phyloP scores from a whole-genome alignment of 2,113 vertebrate species.

The Onychorhynchus coronatus region DNA sequence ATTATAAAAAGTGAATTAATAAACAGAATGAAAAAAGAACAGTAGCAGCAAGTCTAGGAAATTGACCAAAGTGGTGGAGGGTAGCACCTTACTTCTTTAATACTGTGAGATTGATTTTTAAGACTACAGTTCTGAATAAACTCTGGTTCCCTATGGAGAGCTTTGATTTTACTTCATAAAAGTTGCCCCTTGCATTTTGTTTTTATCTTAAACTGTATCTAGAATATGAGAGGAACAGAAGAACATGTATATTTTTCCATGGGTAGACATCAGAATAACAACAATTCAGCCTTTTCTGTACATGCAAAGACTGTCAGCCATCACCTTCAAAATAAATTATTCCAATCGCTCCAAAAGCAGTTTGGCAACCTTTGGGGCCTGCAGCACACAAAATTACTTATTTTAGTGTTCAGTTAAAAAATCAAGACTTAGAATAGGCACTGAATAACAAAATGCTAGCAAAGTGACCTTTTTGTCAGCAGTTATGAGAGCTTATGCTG shows the following conservation, averaged over 20 bases:
- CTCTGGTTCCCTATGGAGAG: neutral
- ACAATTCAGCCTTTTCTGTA: neutral
- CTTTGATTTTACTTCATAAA: neutral
- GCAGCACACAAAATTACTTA: neutral
- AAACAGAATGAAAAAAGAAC: neutral
- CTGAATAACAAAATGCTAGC: conserved; percentile 16
- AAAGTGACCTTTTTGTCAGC: conserved; percentile 36
- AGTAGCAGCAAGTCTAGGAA: neutral
- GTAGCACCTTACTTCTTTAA: neutral
- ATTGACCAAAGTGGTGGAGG: neutral
- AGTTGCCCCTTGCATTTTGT: neutral
- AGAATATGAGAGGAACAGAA: neutral
- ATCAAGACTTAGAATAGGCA: neutral
- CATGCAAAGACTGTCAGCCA: neutral
- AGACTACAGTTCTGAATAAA: neutral
- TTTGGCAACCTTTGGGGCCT: neutral
- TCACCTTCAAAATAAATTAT: conserved; percentile 12
- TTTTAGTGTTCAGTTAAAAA: conserved; percentile 27
- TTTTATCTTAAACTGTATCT: neutral
- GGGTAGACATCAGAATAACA: neutral
- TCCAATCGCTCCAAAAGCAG: neutral
- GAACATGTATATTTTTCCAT: neutral
- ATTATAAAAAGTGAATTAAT: neutral
- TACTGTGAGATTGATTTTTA: neutral
- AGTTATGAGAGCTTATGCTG: neutral